phyloP scores from a whole-genome alignment of 2,888 invertebrate genomes.

The Leptinotarsa peninsularis region DNA sequence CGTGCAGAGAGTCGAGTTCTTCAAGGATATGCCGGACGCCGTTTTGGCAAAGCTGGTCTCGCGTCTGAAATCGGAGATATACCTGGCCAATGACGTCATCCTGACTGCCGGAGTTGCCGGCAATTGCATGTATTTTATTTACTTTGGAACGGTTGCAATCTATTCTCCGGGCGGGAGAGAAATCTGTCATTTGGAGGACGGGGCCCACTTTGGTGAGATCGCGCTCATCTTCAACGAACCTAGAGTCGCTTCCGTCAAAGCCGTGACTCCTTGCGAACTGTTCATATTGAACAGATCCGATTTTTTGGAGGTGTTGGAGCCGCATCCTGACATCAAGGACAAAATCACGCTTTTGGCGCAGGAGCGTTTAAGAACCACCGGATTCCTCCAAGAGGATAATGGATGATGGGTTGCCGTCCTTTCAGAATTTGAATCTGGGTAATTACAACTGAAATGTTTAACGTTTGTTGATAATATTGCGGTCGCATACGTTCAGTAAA shows the following conservation, averaged over 20 bases:
- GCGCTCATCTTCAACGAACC: constrained; percentile 64
- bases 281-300: constrained; percentile 61
- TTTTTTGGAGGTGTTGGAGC: constrained; percentile 61
- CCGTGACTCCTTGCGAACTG: constrained; percentile 66
- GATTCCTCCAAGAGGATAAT: neutral
- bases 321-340: constrained; percentile 60
- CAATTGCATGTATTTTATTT: constrained; percentile 36
- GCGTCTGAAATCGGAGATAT: constrained; percentile 34
- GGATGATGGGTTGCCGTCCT: neutral
- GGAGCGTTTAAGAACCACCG: constrained; percentile 17
- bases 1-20: constrained; percentile 62
- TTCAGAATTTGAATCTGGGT: neutral
- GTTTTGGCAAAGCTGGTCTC: constrained; percentile 31
- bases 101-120: constrained; percentile 22
- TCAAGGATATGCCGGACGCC: constrained; percentile 52
- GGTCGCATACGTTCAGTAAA: no score
- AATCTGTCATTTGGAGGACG: constrained; percentile 67
- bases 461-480: no score
- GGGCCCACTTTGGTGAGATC: constrained; percentile 67
- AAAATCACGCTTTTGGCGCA: constrained; percentile 24
- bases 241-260: constrained; percentile 63
- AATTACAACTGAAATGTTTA: neutral
- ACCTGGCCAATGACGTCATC: constrained; percentile 33
- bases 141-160: constrained; percentile 49
- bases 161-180: constrained; percentile 64